phyloP scores from a whole-genome alignment of 2,888 invertebrate genomes.

The Rhyacophila evoluta region DNA sequence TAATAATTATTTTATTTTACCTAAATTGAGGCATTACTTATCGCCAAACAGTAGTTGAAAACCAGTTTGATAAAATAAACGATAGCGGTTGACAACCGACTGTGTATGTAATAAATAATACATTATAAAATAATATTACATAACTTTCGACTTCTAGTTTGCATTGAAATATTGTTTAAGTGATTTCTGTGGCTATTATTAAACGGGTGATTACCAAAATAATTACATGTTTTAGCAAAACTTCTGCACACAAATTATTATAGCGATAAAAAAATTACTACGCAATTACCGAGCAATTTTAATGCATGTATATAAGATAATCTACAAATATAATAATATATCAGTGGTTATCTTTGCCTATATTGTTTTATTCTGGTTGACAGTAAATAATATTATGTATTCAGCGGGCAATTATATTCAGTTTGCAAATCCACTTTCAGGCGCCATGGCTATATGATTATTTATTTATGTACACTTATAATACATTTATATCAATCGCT shows the following conservation, averaged over 20 bases:
- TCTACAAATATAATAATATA: background rate
- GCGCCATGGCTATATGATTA: no score
- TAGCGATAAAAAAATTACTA: background rate
- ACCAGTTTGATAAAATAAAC: background rate
- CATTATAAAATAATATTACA: background rate
- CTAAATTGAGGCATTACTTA: no score
- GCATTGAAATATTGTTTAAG: background rate
- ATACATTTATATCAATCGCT: no score
- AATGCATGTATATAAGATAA: background rate
- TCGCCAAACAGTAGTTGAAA: background rate
- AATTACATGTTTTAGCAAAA: background rate
- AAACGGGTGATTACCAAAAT: background rate
- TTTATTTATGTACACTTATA: no score
- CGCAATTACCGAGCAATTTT: background rate
- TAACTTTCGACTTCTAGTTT: background rate
- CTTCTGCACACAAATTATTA: constrained; percentile 2
- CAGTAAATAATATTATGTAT: no score
- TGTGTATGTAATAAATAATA: background rate
- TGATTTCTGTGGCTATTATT: background rate
- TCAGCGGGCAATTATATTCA: no score
- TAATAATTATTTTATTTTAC: no score
- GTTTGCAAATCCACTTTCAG: no score
- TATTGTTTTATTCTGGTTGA: background rate
- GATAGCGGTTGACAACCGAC: background rate
- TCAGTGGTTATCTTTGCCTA: background rate